Base-by-base conservation (phyloP, 2,797 vertebrate species). In the Arctocebus calabarensis region DNA sequence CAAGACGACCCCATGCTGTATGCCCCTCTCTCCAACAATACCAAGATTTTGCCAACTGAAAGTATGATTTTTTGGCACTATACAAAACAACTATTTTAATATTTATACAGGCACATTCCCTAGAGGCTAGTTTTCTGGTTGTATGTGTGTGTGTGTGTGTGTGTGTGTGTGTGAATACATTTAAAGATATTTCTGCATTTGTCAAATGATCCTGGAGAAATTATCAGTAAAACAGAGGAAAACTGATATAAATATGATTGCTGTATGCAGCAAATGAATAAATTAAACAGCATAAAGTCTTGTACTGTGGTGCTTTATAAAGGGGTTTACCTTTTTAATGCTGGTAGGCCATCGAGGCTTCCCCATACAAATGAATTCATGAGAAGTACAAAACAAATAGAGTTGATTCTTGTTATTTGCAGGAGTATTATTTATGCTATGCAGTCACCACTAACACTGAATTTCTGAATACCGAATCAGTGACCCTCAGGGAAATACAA, bases 351-450 rank as follows among this genome's bases (percentile, higher is more conserved):
- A 57, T 23, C 5, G 10, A 68, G 75, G 25, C 12, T 87, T 81
- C 87, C 45, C 25, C 3, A 1, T 29, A 61, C 27, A n/a, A 95
- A 85, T 68, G n/a, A 79, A 84, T 84, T 71, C 27, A 61, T 45
- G 19, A 43, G 22, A 88, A 94, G 83, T 75, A 52, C 22, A 82
- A 86, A 66, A 40, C n/a, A 57, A 96, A 92, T 64, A 79, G 2
- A 27, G 20, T 23, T 27, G 11, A 57, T 32, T 68, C 32, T 68
- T 70, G 7, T 45, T 95, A 68, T 90, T 81, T 22, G 3, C 17
- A 29, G 43, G 27, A 64, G 11, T 83, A 71, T 77, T 85, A 3
- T 48, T 57, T 40, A 40, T 40, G 40, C 11, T 64, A 29, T 77
- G 29, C 81, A 71, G 19, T 66, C 37, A 68, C 34, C 37, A 83